Percentiles rank a stretch among this genome's conserved stretches.
These are phyloP conservation scores for Prorops nasuta DNA, from an alignment of 1,140 invertebrate genomes.

Conservation along the genomic window DNA sequence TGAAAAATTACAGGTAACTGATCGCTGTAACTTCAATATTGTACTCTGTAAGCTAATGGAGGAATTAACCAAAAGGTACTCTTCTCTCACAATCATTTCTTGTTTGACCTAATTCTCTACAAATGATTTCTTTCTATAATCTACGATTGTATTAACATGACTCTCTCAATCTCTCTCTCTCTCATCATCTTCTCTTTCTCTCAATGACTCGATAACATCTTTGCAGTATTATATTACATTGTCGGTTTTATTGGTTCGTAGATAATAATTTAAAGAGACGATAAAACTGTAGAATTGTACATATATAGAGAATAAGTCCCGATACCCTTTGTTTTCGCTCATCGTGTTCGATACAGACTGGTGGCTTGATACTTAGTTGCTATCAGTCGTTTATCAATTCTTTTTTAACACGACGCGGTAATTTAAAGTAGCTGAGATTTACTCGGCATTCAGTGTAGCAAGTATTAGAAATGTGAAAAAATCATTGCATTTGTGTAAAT, in stretches of 20 bases:
- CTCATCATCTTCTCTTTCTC: too few relatives aligned
- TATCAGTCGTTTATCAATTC: constrained; percentile 54
- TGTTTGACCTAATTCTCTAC: constrained; percentile 13
- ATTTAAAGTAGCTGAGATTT: constrained; percentile 20
- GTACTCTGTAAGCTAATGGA: constrained; percentile 14
- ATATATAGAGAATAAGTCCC: constrained; percentile 45
- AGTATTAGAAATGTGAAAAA: constrained; percentile 46
- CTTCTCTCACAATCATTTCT: constrained; percentile 13
- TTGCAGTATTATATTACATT: constrained; percentile 34
- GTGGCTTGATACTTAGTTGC: constrained; percentile 50
- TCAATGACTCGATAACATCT: constrained; percentile 26
- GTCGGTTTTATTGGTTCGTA: constrained; percentile 19
- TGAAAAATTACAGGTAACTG: constrained; percentile 10
- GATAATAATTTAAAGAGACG: constrained; percentile 21
- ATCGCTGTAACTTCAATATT: constrained; percentile 16
- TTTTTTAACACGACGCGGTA: constrained; percentile 19
- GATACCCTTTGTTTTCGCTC: constrained; percentile 36
- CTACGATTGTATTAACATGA: constrained; percentile 22
- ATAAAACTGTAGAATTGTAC: constrained; percentile 28
- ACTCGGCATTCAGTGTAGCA: constrained; percentile 27
- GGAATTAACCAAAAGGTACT: constrained; percentile 11
- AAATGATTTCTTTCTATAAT: constrained; percentile 8
- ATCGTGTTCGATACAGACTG: constrained; percentile 28
- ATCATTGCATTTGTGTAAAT: constrained; percentile 44
- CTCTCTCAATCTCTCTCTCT: too few relatives aligned